These are phyloP conservation scores for Hypena proboscidalis DNA, from an alignment of 2,888 invertebrate species.

Conservation along the genomic window DNA sequence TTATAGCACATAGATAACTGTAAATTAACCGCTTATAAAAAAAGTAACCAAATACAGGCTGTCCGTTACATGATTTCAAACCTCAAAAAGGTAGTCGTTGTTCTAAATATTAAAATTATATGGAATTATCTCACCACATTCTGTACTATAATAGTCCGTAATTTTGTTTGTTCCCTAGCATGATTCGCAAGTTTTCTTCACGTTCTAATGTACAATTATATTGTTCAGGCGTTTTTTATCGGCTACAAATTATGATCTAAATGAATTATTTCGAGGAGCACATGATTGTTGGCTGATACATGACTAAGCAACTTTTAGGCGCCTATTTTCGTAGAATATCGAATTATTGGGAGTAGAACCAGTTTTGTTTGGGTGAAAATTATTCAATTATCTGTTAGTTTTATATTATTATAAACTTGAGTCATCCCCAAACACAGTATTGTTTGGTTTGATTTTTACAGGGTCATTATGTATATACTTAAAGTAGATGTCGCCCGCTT, in stretches of 20 bases:
- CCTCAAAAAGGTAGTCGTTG: conserved; percentile 14
- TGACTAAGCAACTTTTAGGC: conserved; percentile 67
- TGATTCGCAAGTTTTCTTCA: conserved; percentile 64
- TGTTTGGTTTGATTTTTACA: too few relatives aligned
- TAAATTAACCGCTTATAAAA: too few relatives aligned
- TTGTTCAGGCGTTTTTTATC: conserved; percentile 79
- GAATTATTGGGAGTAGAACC: conserved; percentile 18
- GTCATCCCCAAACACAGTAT: too few relatives aligned
- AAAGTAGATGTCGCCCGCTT: too few relatives aligned
- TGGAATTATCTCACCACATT: conserved; percentile 21
- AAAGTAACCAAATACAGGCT: too few relatives aligned
- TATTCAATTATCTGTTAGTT: too few relatives aligned
- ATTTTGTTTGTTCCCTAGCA: conserved; percentile 47
- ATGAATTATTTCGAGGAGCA: conserved; percentile 77
- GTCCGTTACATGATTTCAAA: background rate
- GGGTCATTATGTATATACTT: too few relatives aligned
- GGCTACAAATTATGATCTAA: conserved; percentile 76
- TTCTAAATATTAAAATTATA: conserved; percentile 14
- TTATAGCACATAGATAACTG: too few relatives aligned
- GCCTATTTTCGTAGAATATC: conserved; percentile 38
- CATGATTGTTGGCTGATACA: conserved; percentile 71
- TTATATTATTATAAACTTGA: too few relatives aligned
- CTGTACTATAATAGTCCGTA: conserved; percentile 22
- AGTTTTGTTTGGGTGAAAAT: conserved; percentile 24
- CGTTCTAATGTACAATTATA: conserved; percentile 83